phyloP scores from a whole-genome alignment of 2,113 vertebrate genomes.

The Plestiodon gilberti region DNA sequence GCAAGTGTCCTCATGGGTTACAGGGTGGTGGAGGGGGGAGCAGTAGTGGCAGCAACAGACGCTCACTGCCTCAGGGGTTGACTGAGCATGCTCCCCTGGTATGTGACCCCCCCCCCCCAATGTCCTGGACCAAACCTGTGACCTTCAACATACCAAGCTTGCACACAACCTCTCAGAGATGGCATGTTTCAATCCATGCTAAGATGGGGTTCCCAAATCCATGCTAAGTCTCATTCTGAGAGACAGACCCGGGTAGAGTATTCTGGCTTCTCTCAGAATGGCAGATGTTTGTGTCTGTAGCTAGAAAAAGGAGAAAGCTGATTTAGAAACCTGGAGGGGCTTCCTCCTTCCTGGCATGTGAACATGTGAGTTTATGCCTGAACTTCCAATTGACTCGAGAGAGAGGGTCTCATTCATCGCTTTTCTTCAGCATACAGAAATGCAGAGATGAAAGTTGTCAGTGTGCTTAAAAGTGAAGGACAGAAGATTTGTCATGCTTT shows the following conservation, averaged over 20 bases:
- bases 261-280: background rate
- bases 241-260: background rate
- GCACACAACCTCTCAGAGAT: too few relatives aligned
- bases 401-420: background rate
- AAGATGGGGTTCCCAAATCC: too few relatives aligned
- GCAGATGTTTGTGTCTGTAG: background rate
- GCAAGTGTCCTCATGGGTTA: too few relatives aligned
- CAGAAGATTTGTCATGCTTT: background rate
- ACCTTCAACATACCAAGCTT: background rate
- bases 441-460: background rate
- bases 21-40: too few relatives aligned
- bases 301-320: constrained; percentile 12
- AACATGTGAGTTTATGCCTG: background rate
- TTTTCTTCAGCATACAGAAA: background rate
- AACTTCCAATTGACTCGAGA: constrained; percentile 32
- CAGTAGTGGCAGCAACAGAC: too few relatives aligned
- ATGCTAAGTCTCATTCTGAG: background rate
- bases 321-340: background rate
- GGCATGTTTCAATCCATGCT: too few relatives aligned
- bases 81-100: too few relatives aligned
- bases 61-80: too few relatives aligned
- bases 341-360: constrained; percentile 11
- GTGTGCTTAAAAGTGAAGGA: background rate
- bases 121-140: background rate
- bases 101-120: too few relatives aligned